Evolutionary conservation across 2,797 vertebrate species (phyloP).

Genomic region (Catostomus latipinnis): DNA sequence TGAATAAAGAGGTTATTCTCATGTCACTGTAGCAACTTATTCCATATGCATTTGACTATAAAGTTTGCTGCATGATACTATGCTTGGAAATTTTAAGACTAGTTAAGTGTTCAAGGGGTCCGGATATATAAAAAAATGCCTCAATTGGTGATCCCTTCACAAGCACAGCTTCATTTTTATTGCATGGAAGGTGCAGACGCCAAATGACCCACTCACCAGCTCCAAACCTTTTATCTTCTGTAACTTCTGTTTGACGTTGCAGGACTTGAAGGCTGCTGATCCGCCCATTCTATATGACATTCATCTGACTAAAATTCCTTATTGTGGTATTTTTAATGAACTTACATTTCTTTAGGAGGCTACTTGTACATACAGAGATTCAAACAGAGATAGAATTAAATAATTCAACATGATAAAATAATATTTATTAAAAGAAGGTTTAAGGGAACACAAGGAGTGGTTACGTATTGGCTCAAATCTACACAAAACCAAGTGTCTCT

Average conservation of each 20-base stretch:
- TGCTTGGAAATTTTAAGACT: not conserved
- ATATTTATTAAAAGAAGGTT: constrained; percentile 71
- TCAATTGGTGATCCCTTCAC: not conserved
- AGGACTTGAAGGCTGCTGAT: not conserved
- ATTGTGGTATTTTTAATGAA: too few relatives aligned
- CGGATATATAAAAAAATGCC: too few relatives aligned
- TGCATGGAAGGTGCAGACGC: too few relatives aligned
- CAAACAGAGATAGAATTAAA: not conserved
- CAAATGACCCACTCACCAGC: not conserved
- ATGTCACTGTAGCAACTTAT: not conserved
- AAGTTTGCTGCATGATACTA: not conserved
- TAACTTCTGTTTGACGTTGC: not conserved
- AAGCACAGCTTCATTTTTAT: not conserved
- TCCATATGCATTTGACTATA: not conserved
- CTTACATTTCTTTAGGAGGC: not conserved
- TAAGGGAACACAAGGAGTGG: constrained; percentile 58
- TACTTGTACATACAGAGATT: not conserved
- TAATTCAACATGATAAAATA: constrained; percentile 62
- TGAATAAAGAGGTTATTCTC: not conserved
- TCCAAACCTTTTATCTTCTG: not conserved
- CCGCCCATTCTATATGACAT: not conserved
- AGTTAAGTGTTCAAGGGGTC: not conserved
- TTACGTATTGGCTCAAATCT: constrained; percentile 59
- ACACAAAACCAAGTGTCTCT: constrained; percentile 53
- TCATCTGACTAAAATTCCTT: not conserved